These are phyloP conservation scores for Basileuterus tristriatus DNA, from an alignment of 2,797 vertebrate species.

Conservation along the genomic window DNA sequence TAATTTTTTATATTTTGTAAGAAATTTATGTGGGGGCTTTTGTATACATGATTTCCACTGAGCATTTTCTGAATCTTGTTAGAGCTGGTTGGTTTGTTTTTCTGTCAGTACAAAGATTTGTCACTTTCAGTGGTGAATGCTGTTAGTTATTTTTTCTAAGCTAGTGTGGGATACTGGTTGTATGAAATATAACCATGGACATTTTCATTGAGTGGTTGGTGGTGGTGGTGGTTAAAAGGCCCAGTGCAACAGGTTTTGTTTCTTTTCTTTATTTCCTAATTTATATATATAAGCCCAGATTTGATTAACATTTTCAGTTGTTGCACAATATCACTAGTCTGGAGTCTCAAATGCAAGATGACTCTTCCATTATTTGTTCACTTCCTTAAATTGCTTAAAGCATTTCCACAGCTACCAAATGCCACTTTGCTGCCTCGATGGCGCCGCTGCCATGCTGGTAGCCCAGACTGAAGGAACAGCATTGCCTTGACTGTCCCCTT, in stretches of 20 bases:
- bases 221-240: background rate
- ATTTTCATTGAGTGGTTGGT: background rate
- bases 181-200: background rate
- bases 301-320: background rate
- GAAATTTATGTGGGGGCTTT: background rate
- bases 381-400: background rate
- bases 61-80: background rate
- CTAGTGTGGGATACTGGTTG: background rate
- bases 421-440: rapidly evolving
- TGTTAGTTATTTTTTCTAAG: background rate
- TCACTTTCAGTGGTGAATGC: background rate
- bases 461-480: background rate
- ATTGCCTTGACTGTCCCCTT: background rate
- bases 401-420: background rate
- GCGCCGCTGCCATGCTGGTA: rapidly evolving
- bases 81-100: background rate
- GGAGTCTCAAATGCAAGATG: background rate
- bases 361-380: background rate
- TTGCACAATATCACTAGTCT: background rate
- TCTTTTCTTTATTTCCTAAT: background rate
- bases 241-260: background rate
- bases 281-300: background rate
- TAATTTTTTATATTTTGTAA: background rate
- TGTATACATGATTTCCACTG: background rate
- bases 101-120: background rate